Evolutionary conservation across 1,140 invertebrate genomes (phyloP).

Genomic region (Aphelenchoides avenae): DNA sequence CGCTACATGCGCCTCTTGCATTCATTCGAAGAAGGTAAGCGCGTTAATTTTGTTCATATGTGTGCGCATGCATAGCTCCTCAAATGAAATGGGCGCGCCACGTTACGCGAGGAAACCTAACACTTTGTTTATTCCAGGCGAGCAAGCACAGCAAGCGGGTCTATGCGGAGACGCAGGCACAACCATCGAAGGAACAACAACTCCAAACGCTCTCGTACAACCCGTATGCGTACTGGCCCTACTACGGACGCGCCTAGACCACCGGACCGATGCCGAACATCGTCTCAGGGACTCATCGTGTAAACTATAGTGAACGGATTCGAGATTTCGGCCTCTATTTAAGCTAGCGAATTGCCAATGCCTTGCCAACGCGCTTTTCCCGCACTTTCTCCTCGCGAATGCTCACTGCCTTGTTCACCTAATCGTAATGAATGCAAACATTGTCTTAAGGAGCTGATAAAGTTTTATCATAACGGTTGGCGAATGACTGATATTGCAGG

Average conservation of each 20-base stretch:
- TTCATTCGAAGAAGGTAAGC: constrained; percentile 53
- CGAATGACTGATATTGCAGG: no score
- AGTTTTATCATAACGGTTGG: no score
- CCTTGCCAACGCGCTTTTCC: no score
- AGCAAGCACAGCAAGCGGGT: constrained; percentile 39
- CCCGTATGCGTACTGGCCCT: constrained; percentile 33
- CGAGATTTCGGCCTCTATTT: no score
- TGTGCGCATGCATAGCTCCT: neutral
- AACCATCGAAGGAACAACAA: constrained; percentile 34
- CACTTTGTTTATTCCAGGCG: constrained; percentile 33
- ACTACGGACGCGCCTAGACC: constrained; percentile 27
- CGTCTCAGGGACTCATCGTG: no score
- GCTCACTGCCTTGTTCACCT: no score
- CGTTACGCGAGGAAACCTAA: neutral
- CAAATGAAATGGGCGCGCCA: constrained; percentile 2
- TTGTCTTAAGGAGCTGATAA: no score
- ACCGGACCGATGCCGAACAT: no score
- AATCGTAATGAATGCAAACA: no score
- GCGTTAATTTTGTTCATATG: neutral
- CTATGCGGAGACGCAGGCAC: constrained; percentile 19
- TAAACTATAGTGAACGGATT: no score
- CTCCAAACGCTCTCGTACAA: constrained; percentile 31
- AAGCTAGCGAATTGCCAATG: no score
- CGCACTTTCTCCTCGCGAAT: no score
- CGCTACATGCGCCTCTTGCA: constrained; percentile 51